These are phyloP conservation scores for Kryptolebias marmoratus DNA, from an alignment of 2,113 vertebrate genomes.

Conservation along the genomic window DNA sequence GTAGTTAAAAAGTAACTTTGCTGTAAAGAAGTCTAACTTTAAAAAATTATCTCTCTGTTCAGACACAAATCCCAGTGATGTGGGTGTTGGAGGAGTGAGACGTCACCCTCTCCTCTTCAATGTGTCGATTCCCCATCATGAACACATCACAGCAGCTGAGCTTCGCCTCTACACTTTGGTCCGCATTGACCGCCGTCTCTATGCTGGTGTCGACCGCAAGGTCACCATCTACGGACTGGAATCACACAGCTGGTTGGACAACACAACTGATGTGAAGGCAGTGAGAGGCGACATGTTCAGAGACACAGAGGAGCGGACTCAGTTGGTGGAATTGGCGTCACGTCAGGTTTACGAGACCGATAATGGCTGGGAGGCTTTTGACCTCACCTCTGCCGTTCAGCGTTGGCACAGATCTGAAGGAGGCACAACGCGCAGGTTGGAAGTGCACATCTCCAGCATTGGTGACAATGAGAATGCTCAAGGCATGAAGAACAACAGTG, in stretches of 20 bases:
- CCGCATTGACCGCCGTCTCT: constrained; percentile 87
- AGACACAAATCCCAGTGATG: constrained; percentile 85
- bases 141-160: constrained; percentile 90
- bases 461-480: constrained; percentile 37
- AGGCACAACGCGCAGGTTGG: constrained; percentile 85
- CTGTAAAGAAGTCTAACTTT: background rate
- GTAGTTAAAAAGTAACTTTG: background rate
- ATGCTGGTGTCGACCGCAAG: constrained; percentile 87
- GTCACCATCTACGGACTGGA: constrained; percentile 90
- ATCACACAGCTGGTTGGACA: constrained; percentile 40
- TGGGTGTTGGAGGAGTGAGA: constrained; percentile 81
- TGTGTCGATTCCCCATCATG: constrained; percentile 91
- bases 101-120: constrained; percentile 95
- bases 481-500: constrained; percentile 58
- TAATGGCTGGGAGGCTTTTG: constrained; percentile 93
- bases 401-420: constrained; percentile 86
- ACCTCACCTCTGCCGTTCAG: constrained; percentile 87
- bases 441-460: constrained; percentile 90
- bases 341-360: constrained; percentile 88
- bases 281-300: constrained; percentile 35
- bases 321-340: constrained; percentile 84
- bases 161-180: constrained; percentile 93
- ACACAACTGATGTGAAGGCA: constrained; percentile 34
- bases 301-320: constrained; percentile 41
- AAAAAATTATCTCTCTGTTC: background rate